Evolutionary conservation across 2,113 vertebrate species (phyloP), one percentile per base, ranked within the genome.

Genomic region (Pseudopipra pipra): DNA sequence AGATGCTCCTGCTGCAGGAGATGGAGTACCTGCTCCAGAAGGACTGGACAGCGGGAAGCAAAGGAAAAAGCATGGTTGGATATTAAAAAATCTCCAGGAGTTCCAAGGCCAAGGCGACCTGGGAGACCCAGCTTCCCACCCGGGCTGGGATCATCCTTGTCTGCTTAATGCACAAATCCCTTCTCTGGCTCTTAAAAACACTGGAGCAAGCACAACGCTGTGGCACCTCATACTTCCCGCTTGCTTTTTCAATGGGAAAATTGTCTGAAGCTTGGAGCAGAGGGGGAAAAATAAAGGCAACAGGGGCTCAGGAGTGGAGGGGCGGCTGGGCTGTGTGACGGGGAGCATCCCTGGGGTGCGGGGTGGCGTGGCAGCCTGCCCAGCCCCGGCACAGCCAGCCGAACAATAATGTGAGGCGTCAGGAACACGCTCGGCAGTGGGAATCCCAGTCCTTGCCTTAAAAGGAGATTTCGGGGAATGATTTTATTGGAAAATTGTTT

Each of bases 401-500:
- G 14, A 67, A 92, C 94, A 93, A 93, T 89, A 82, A 82, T 5
- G 74, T 1, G 5, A 96, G 89, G 94, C 84, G n/a, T 54, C 22
- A 0, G 94, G 94, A 94, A 88, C 68, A 65, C 1, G 8, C 89
- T 93, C 11, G 1, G 95, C 22, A 6, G 22, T 93, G 94, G 96
- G 93, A 95, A 95, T 94, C 89, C 93, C 93, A 93, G 63, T 89
- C 91, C 85, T 97, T 94, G 93, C 95, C 96, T 97, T 97, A 96
- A 95, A 97, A 96, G 96, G 94, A 94, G 85, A 93, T 94, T 93
- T 95, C 2, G 4, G 93, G 85, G 93, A 81, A 93, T 2, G 81
- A 86, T 95, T 95, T 95, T 85, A 96, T 91, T 96, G 93, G 94
- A 93, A 96, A 95, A 95, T 96, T 95, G 95, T 97, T 96, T 95